Evolutionary conservation across 2,113 vertebrate species (phyloP).

Genomic region (Galbula dea): DNA sequence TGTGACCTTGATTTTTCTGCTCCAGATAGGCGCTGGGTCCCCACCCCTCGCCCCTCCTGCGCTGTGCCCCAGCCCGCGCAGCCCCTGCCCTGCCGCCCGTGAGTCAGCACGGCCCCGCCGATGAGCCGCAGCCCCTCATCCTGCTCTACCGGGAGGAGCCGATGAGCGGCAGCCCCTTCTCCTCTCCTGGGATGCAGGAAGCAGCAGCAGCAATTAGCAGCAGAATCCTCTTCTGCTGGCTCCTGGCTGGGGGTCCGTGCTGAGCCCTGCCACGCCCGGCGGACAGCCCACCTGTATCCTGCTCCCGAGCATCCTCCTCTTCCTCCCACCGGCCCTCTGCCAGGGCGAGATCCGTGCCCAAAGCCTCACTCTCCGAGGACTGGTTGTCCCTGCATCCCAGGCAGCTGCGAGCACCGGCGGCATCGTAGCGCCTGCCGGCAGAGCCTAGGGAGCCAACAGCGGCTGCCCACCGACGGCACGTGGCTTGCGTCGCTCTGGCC

Average conservation of each 20-base stretch:
- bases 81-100: constrained; percentile 25
- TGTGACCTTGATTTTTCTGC: constrained; percentile 54
- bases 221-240: background rate
- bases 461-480: background rate
- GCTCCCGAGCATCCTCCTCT: background rate
- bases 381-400: background rate
- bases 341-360: background rate
- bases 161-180: background rate
- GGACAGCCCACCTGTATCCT: background rate
- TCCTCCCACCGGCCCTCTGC: background rate
- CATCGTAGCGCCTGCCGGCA: background rate
- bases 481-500: background rate
- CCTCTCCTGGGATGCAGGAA: background rate
- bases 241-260: background rate
- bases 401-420: background rate
- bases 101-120: constrained; percentile 75
- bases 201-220: background rate
- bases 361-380: background rate
- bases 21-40: constrained; percentile 3
- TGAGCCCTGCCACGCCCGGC: background rate
- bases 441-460: background rate
- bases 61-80: background rate
- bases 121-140: background rate
- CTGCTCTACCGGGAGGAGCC: background rate
- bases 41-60: constrained; percentile 44